Evolutionary conservation across 1,140 invertebrate genomes (phyloP).

Genomic region (Brachionus paranguensis): DNA sequence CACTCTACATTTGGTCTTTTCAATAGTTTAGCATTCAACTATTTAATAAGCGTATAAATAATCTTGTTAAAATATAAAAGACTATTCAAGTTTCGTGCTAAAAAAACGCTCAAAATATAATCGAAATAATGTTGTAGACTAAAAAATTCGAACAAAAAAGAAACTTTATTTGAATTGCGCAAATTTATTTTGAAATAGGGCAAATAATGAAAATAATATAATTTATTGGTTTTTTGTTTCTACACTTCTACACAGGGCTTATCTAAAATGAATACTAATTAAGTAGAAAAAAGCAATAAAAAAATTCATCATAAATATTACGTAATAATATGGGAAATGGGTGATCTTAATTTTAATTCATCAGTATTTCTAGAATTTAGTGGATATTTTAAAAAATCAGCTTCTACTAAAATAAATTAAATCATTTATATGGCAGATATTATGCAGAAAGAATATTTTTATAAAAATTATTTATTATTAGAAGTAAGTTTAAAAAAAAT

Average conservation of each 20-base stretch:
- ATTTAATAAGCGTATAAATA: neutral
- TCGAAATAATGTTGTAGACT: neutral
- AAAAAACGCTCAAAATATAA: neutral
- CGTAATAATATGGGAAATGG: too few relatives aligned
- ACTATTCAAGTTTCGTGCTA: neutral
- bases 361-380: too few relatives aligned
- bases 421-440: too few relatives aligned
- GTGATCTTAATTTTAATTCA: too few relatives aligned
- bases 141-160: neutral
- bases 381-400: too few relatives aligned
- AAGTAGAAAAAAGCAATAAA: neutral
- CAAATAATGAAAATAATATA: neutral
- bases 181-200: neutral
- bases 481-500: too few relatives aligned
- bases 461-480: too few relatives aligned
- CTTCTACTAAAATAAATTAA: too few relatives aligned
- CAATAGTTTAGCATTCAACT: neutral
- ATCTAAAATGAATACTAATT: neutral
- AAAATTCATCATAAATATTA: neutral
- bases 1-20: neutral
- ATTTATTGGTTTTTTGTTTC: neutral
- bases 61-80: neutral
- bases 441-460: too few relatives aligned
- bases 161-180: neutral
- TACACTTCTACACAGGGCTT: neutral